These are phyloP conservation scores for Ptyas mucosa DNA, from an alignment of 2,113 vertebrate genomes.

Conservation along the genomic window DNA sequence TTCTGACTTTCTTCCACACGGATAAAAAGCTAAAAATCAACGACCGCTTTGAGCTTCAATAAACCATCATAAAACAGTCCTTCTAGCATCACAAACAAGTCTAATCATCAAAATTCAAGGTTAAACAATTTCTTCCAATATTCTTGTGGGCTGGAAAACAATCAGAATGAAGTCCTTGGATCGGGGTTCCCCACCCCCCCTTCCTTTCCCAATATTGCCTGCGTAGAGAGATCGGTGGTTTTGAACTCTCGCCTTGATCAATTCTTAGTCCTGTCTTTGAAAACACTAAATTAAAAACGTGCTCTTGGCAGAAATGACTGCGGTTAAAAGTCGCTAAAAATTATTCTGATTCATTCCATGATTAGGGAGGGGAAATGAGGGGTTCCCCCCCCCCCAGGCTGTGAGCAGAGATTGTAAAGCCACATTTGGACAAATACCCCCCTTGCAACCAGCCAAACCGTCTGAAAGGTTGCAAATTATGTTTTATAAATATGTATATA, in stretches of 20 bases:
- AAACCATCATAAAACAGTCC: background rate
- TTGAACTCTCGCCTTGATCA: background rate
- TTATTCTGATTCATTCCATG: background rate
- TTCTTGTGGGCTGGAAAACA: background rate
- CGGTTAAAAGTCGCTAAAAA: background rate
- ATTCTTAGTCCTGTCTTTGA: background rate
- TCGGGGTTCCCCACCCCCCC: rapidly evolving
- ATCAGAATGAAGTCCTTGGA: background rate
- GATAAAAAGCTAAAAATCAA: background rate
- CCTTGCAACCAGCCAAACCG: background rate
- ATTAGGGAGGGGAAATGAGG: background rate
- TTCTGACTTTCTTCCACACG: background rate
- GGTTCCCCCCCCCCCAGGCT: background rate
- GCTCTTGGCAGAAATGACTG: background rate
- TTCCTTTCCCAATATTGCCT: background rate
- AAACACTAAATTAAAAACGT: background rate
- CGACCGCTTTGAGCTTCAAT: background rate
- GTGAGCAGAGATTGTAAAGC: background rate
- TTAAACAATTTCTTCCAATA: background rate
- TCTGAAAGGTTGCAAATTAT: too few species aligned
- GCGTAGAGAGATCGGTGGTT: too few species aligned
- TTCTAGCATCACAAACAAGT: too few species aligned
- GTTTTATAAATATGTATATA: too few species aligned
- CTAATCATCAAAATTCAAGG: too few species aligned
- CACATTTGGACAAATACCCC: background rate